Conservation (phyloP, 2,888 invertebrate species). For the Drosophila tripunctata region DNA sequence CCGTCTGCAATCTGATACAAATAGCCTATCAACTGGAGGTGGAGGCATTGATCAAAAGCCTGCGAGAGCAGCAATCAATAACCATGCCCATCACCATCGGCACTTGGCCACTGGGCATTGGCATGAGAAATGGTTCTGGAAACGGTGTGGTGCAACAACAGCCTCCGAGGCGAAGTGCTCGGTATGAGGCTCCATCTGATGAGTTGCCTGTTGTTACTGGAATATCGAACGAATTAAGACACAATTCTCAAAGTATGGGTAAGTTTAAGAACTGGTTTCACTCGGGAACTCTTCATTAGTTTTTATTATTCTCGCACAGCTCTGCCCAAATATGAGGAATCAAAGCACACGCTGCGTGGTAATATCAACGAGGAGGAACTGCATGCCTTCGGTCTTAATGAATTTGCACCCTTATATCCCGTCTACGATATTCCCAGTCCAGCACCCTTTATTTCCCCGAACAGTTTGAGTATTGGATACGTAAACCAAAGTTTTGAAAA, state of each 20-base stretch:
- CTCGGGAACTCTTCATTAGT: too few species aligned
- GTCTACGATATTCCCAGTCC: conserved; percentile 78
- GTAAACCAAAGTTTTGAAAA: conserved; percentile 67
- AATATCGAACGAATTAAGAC: conserved; percentile 30
- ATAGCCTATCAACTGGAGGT: conserved; percentile 82
- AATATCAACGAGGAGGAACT: conserved; percentile 79
- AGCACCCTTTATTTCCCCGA: conserved; percentile 35
- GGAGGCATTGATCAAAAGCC: conserved; percentile 67
- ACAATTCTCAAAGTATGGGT: conserved; percentile 41
- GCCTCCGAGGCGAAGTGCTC: conserved; percentile 65
- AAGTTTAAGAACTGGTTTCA: background rate
- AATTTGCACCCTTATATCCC: conserved; percentile 83
- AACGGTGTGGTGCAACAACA: conserved; percentile 55
- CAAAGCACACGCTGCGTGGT: conserved; percentile 74
- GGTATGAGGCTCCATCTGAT: conserved; percentile 44
- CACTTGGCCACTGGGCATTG: conserved; percentile 74
- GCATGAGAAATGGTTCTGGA: background rate
- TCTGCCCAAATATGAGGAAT: conserved; percentile 82
- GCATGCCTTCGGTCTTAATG: conserved; percentile 68
- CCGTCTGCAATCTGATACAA: conserved; percentile 77
- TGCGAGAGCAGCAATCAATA: conserved; percentile 72
- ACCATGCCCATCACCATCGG: conserved; percentile 82
- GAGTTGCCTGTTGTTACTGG: conserved; percentile 61
- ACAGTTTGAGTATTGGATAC: conserved; percentile 42
- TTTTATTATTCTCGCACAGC: conserved; percentile 48